A percentile compares a stretch with the other conserved stretches of the same genome.
These are phyloP conservation scores for Tapera naevia DNA, from an alignment of 2,797 vertebrate genomes.

Conservation along the genomic window DNA sequence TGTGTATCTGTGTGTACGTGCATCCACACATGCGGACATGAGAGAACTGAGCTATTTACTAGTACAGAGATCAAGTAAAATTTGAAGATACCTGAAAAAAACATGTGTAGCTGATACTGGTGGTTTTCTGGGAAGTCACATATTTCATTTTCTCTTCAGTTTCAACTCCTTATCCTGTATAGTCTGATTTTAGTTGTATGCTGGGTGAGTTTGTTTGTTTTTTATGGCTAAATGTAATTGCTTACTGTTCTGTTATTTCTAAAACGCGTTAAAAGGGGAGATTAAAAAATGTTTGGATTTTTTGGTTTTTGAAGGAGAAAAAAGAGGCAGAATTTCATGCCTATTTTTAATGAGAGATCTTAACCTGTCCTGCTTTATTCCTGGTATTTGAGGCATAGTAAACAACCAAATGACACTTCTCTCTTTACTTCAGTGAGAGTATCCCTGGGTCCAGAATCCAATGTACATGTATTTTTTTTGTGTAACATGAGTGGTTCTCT, in stretches of 20 bases:
- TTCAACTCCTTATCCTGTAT: background rate
- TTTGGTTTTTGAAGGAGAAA: background rate
- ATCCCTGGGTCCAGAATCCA: background rate
- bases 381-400: background rate
- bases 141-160: background rate
- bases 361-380: background rate
- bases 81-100: background rate
- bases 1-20: rapidly evolving
- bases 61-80: background rate
- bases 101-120: background rate
- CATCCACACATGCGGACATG: rapidly evolving
- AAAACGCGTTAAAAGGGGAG: background rate
- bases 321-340: background rate
- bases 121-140: background rate
- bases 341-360: background rate
- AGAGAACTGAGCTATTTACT: background rate
- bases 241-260: background rate
- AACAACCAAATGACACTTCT: background rate
- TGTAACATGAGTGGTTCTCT: background rate
- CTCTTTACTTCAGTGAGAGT: background rate
- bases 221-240: background rate
- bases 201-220: rapidly evolving
- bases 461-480: background rate
- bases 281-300: background rate
- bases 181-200: background rate